Conservation (phyloP, 37 sponge, comb jelly and placozoan genomes). For the Cliona cf. orientalis region DNA sequence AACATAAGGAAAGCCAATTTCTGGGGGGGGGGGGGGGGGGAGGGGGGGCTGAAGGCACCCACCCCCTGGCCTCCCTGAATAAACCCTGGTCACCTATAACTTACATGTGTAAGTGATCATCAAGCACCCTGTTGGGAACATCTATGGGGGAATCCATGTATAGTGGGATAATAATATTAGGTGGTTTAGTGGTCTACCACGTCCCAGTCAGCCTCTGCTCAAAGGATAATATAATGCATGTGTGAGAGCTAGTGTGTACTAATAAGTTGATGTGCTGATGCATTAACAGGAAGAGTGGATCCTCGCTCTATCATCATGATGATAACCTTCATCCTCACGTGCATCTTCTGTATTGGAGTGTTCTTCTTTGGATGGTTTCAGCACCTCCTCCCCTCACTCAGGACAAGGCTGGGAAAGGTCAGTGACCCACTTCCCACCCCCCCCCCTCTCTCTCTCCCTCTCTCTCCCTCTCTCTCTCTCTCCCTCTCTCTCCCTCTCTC, state of each 20-base stretch:
- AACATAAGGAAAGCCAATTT: too few relatives aligned
- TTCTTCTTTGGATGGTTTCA: slow-evolving; percentile 69
- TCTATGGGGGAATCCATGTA: too few relatives aligned
- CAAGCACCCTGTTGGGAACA: neutral
- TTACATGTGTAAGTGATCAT: too few relatives aligned
- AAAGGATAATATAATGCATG: neutral
- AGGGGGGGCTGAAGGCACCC: too few relatives aligned
- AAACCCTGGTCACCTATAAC: too few relatives aligned
- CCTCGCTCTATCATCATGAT: slow-evolving; percentile 60
- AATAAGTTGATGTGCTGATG: neutral
- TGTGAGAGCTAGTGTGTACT: too few relatives aligned
- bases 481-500: too few relatives aligned
- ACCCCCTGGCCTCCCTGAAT: too few relatives aligned
- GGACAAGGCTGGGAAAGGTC: slow-evolving; percentile 39
- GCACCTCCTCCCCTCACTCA: slow-evolving; percentile 40
- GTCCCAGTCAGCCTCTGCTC: neutral
- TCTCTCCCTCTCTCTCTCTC: too few relatives aligned
- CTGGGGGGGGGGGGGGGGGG: too few relatives aligned
- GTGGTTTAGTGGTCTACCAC: neutral
- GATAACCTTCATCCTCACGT: slow-evolving; percentile 30
- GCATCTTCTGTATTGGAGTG: slow-evolving; percentile 23
- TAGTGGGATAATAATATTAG: too few relatives aligned
- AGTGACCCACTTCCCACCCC: neutral
- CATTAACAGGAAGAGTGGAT: slow-evolving; percentile 33
- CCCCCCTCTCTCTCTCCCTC: neutral